phyloP scores from a whole-genome alignment of 2,113 vertebrate species.

The Capreolus pygargus region DNA sequence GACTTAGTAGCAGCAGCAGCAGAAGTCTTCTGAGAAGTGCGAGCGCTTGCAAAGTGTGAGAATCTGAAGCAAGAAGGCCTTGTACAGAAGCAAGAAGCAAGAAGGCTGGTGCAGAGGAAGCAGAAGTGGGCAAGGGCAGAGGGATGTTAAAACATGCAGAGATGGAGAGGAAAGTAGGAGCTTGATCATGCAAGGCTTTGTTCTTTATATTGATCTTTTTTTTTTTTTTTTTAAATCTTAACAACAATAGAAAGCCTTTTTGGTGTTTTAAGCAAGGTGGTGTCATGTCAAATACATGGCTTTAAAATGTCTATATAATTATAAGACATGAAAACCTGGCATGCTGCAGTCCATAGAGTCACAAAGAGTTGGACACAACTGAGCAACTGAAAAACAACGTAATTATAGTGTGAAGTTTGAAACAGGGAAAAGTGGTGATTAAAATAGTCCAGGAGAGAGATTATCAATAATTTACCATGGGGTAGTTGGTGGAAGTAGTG shows the following conservation, averaged over 20 bases:
- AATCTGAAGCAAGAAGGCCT: background rate
- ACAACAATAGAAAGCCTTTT: background rate
- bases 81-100: background rate
- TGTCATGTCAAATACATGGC: background rate
- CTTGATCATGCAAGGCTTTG: background rate
- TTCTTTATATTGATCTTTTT: background rate
- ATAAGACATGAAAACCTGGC: background rate
- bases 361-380: background rate
- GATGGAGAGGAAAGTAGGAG: background rate
- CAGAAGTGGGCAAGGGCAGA: background rate
- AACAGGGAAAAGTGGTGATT: background rate
- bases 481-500: background rate
- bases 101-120: background rate
- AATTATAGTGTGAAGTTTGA: background rate
- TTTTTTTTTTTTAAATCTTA: background rate
- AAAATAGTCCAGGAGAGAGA: background rate
- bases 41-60: background rate
- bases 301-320: background rate
- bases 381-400: background rate
- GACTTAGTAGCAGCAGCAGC: background rate
- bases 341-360: background rate
- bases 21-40: background rate
- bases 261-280: background rate
- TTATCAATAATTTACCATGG: background rate
- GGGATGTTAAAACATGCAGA: background rate